Base-by-base conservation (phyloP, 2,113 vertebrate species). In the Probosciger aterrimus region DNA sequence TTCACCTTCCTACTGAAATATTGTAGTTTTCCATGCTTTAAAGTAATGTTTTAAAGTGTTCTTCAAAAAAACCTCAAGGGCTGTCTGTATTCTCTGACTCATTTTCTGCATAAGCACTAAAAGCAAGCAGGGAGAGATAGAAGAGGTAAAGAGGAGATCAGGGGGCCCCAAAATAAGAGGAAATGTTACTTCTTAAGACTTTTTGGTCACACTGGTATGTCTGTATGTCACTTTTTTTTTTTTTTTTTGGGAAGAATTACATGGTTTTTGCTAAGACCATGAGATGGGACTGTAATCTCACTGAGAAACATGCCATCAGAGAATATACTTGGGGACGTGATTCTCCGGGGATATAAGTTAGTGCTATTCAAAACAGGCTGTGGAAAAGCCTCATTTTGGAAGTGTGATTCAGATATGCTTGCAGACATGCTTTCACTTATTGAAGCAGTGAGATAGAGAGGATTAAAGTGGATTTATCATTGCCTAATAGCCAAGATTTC, bases 401-500 rank as follows among this genome's bases (percentile, higher is more conserved):
- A 47, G 19, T 57, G 44, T 69, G 44, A 75, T 92, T 86, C 86
- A 92, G 47, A 84, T 69, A 63, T 10, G 20, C 64, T 93, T 64
- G 62, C 80, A 92, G 82, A 79, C 25, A 31, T 1, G 17, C 49
- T 93, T 93, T 94, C 62, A 91, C 77, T 93, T 88, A 76, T 93
- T 81, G 60, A 92, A 84, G 31, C 28, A 76, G 25, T n/a, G 75
- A 87, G 74, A 92, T 79, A 71, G 87, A 64, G 23, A 91, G 49
- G 39, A 31, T 68, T 82, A 46, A 84, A 90, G 71, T 41, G 47
- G 60, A 69, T 92, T 96, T 92, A 37, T 46, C 39, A 22, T 96
- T 96, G 85, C 93, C 68, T 80, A 94, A 79, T 35, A 71, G 4
- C 49, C 62, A 79, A 6, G n/a, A 67, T 96, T 96, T 96, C 93